phyloP scores from a whole-genome alignment of 2,113 vertebrate genomes.

The Mormyrus lacerda region DNA sequence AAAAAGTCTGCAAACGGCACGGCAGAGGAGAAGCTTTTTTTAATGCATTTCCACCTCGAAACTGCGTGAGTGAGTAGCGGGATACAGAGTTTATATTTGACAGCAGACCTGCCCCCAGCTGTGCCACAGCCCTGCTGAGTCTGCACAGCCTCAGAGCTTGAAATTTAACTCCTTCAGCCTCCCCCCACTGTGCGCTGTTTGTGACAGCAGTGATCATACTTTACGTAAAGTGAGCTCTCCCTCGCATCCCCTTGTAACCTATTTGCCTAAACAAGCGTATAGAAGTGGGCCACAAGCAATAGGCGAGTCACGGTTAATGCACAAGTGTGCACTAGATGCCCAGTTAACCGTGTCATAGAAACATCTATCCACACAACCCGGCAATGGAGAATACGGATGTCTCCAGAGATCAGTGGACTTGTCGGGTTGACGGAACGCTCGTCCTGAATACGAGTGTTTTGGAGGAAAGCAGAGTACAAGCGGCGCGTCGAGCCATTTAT shows the following conservation, averaged over 20 bases:
- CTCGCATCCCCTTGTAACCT: background rate
- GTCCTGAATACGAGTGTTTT: background rate
- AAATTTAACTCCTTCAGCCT: background rate
- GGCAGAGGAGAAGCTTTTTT: background rate
- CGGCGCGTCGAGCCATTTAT: constrained; percentile 45
- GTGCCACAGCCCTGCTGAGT: background rate
- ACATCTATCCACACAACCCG: background rate
- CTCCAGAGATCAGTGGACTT: background rate
- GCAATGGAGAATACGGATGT: background rate
- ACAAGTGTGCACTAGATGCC: background rate
- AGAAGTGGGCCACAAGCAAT: background rate
- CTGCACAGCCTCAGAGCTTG: background rate
- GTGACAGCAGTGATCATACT: background rate
- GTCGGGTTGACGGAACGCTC: background rate
- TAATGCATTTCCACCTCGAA: background rate
- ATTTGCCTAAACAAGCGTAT: background rate
- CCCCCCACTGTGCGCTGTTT: background rate
- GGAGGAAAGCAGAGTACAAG: background rate
- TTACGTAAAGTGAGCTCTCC: background rate
- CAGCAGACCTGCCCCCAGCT: background rate
- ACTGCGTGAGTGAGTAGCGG: background rate
- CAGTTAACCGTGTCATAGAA: background rate
- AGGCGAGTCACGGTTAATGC: background rate
- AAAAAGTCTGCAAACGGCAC: background rate
- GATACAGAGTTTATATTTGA: background rate